Conservation (phyloP, 92 coral and sea anemone species). For the Epizoanthus illoricatus region DNA sequence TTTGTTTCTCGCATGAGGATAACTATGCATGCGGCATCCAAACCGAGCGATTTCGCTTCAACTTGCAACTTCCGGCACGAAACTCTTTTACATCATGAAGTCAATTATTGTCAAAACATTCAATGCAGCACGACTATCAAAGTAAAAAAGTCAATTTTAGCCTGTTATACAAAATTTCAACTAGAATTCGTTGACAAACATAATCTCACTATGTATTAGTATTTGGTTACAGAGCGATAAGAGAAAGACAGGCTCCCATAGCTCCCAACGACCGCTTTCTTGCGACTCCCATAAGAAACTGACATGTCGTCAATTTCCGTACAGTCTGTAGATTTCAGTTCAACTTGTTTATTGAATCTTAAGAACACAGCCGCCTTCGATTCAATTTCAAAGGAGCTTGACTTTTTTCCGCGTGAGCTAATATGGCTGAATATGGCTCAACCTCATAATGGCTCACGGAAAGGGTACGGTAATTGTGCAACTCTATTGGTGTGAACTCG, state of each 20-base stretch:
- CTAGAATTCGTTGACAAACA: background rate
- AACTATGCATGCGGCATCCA: background rate
- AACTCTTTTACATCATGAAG: background rate
- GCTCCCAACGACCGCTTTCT: background rate
- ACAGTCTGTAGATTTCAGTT: background rate
- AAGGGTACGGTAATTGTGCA: slow-evolving; percentile 24
- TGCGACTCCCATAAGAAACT: slow-evolving; percentile 3
- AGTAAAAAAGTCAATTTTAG: background rate
- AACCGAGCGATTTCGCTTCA: slow-evolving; percentile 5
- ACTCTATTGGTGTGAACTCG: background rate
- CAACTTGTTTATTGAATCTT: slow-evolving; percentile 27
- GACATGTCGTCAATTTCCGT: slow-evolving; percentile 42
- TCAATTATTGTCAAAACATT: background rate
- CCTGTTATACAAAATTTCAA: background rate
- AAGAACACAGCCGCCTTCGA: background rate
- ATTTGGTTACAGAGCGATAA: background rate
- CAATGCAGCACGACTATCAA: background rate
- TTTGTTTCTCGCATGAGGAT: background rate
- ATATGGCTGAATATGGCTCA: slow-evolving; percentile 1
- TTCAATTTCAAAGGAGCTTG: background rate
- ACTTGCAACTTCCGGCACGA: slow-evolving; percentile 36
- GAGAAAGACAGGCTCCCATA: background rate
- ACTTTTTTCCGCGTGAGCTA: background rate
- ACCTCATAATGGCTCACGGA: background rate
- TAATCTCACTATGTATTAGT: background rate